Evolutionary conservation across 1,140 invertebrate species (phyloP), one percentile per base, ranked within the genome.

Genomic region (Halesus radiatus): DNA sequence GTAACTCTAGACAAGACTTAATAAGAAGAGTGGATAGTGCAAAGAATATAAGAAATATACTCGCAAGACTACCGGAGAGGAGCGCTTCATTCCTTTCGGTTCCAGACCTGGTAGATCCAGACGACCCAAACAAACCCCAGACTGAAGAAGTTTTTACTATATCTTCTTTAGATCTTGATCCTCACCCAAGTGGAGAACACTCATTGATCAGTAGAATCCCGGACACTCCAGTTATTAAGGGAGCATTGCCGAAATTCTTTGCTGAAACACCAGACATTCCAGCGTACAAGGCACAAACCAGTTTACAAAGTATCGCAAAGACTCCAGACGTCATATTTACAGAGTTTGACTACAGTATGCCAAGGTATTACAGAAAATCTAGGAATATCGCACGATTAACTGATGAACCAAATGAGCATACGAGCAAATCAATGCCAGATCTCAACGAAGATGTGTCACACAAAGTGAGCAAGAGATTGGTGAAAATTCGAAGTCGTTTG

Each of bases 341-440:
- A 58, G 85, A 87, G 74, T 87, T 86, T 29, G 89, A 90, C 68
- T 89, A 85, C 54, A 89, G 89, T 75, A 90, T 90, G 89, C 89
- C 89, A 0, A 85, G 89, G 66, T 90, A 90, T 84, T 90, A 89
- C 62, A 86, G 88, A 1, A 81, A 76, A 68, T n/a, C 58, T 15
- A 83, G 75, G 45, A 72, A 75, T 15, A 84, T 81, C 13, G 66
- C 74, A 13, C 81, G 84, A 3, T 58, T 85, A 0, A 54, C 84
- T 6, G 80, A 82, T 2, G 85, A 87, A 50, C 83, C 84, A 22
- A 82, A 86, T 3, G 86, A 88, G 1, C 86, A 88, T 54, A 87
- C 89, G 73, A 89, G 88, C 66, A 90, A 89, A 73, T 89, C 88
- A 5, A 89, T 90, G 88, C 89, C 89, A 3, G 89, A 90, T 84